These are phyloP conservation scores for Ammospiza nelsoni DNA, from an alignment of 2,113 vertebrate species.

Conservation along the genomic window DNA sequence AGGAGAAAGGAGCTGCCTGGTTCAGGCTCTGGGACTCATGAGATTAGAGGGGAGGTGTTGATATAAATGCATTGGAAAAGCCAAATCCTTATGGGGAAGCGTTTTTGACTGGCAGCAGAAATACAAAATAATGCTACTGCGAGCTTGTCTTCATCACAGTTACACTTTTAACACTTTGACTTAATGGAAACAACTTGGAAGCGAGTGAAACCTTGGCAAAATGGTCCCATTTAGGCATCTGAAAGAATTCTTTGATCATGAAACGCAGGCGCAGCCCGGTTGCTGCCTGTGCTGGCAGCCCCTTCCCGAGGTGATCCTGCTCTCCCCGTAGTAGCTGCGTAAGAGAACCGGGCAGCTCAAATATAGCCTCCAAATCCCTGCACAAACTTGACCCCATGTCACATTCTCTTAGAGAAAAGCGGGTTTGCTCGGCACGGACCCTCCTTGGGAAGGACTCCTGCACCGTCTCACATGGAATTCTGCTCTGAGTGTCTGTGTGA, in stretches of 20 bases:
- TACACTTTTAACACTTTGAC: neutral
- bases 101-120: neutral
- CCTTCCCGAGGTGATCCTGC: neutral
- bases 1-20: neutral
- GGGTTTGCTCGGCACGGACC: neutral
- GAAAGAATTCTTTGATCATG: neutral
- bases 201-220: neutral
- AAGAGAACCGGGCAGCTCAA: neutral
- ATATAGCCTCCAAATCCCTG: constrained; percentile 20
- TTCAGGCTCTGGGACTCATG: neutral
- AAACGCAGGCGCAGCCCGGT: neutral
- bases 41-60: neutral
- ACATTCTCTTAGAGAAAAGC: neutral
- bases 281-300: neutral
- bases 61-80: neutral
- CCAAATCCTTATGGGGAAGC: rapidly evolving
- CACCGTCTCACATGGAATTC: rapidly evolving
- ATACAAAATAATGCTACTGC: neutral
- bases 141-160: neutral
- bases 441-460: neutral
- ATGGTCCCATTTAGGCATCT: neutral
- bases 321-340: neutral
- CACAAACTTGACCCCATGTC: neutral
- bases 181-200: neutral
- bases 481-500: rapidly evolving